Conservation (phyloP, 2,113 vertebrate genomes). For the Mus spicilegus region DNA sequence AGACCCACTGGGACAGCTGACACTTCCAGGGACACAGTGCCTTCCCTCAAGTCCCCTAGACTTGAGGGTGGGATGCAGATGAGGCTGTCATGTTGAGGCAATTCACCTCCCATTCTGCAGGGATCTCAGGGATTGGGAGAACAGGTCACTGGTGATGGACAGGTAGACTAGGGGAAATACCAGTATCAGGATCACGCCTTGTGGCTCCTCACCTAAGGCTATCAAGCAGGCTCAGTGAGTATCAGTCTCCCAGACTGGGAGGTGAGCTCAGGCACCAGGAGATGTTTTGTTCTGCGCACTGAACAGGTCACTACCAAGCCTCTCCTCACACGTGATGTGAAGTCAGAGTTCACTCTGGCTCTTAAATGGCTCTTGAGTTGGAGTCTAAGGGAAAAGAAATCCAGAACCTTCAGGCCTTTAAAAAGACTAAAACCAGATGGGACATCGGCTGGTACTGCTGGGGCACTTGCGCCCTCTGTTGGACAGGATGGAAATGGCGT, state of each 20-base stretch:
- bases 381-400: not conserved
- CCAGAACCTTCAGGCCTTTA: not conserved
- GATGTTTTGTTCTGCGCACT: not conserved
- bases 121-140: not conserved
- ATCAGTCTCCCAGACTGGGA: not conserved
- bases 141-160: not conserved
- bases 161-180: not conserved
- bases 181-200: not conserved
- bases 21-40: not conserved
- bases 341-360: slow-evolving; percentile 7
- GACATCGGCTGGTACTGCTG: not conserved
- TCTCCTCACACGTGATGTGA: not conserved
- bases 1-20: not conserved
- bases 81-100: not conserved
- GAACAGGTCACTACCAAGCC: not conserved
- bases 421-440: not conserved
- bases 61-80: not conserved
- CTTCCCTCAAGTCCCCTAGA: not conserved
- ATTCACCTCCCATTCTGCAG: not conserved
- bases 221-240: not conserved
- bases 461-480: slow-evolving; percentile 60
- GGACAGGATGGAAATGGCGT: not conserved
- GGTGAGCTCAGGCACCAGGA: not conserved
- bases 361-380: not conserved
- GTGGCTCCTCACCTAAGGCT: not conserved